These are phyloP conservation scores for Charaxes varanes DNA, from an alignment of 1,140 invertebrate species.

Conservation along the genomic window DNA sequence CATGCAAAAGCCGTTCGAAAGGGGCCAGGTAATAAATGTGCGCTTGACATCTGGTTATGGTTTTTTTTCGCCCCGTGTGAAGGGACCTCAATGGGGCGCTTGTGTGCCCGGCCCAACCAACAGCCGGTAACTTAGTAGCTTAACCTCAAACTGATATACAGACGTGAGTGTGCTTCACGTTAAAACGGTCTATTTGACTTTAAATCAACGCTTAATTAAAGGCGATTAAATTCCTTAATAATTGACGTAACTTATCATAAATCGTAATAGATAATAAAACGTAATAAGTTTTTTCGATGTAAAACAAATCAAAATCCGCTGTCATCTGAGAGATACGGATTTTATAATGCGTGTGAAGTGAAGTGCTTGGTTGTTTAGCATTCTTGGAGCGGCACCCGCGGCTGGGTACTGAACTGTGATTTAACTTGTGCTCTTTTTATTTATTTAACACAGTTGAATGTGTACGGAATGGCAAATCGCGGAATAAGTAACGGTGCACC, in stretches of 20 bases:
- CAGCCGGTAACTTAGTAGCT: slow-evolving; percentile 66
- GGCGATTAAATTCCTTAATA: slow-evolving; percentile 1
- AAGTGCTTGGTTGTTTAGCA: neutral
- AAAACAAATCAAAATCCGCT: too few species aligned
- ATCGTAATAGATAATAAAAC: too few species aligned
- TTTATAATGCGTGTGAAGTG: neutral
- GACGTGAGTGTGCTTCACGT: slow-evolving; percentile 64
- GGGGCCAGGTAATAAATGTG: slow-evolving; percentile 7
- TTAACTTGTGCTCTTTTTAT: slow-evolving; percentile 11
- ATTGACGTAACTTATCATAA: too few species aligned
- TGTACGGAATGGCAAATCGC: slow-evolving; percentile 52
- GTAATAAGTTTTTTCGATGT: too few species aligned
- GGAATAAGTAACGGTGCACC: slow-evolving; percentile 38
- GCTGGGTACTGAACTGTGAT: slow-evolving; percentile 16
- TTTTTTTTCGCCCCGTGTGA: slow-evolving; percentile 45
- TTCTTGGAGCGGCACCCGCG: neutral
- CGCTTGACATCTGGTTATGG: slow-evolving; percentile 26
- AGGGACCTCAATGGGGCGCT: slow-evolving; percentile 37
- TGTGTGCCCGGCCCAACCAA: slow-evolving; percentile 50
- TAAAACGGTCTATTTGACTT: slow-evolving; percentile 50
- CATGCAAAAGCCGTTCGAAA: slow-evolving; percentile 9
- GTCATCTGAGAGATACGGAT: too few species aligned
- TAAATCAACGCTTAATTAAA: slow-evolving; percentile 19
- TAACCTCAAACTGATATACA: slow-evolving; percentile 71
- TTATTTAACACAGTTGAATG: slow-evolving; percentile 19